Conservation (phyloP, 1,140 invertebrate species). For the Brachionus plicatilis region DNA sequence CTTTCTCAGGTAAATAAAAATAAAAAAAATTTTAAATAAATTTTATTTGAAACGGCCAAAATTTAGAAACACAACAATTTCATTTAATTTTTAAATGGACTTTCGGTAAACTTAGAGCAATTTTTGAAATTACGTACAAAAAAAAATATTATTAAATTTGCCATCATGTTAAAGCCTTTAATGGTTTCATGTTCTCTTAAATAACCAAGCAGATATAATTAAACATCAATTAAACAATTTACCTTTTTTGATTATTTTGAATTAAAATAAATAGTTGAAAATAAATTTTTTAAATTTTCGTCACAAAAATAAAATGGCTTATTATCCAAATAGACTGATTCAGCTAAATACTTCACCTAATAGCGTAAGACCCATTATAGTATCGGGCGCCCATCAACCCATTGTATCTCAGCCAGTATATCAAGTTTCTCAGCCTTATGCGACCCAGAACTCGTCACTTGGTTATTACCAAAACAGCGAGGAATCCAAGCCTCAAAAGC, state of each 20-base stretch:
- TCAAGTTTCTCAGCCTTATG: not conserved
- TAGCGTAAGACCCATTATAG: not conserved
- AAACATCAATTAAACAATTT: not conserved
- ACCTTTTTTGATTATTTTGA: not conserved
- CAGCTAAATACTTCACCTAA: not conserved
- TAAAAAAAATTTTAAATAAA: no score
- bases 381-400: not conserved
- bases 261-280: not conserved
- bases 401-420: not conserved
- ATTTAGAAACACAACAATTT: no score
- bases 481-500: not conserved
- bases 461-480: not conserved
- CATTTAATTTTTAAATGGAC: no score
- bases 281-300: not conserved
- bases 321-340: not conserved
- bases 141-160: not conserved
- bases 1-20: no score
- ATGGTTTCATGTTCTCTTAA: not conserved
- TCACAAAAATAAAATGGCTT: not conserved
- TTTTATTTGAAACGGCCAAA: no score
- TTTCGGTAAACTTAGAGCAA: no score
- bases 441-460: not conserved
- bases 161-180: not conserved
- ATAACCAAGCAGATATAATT: not conserved
- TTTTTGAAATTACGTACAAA: not conserved